Evolutionary conservation across 2,888 invertebrate genomes (phyloP).

Genomic region (Philaethria dido): DNA sequence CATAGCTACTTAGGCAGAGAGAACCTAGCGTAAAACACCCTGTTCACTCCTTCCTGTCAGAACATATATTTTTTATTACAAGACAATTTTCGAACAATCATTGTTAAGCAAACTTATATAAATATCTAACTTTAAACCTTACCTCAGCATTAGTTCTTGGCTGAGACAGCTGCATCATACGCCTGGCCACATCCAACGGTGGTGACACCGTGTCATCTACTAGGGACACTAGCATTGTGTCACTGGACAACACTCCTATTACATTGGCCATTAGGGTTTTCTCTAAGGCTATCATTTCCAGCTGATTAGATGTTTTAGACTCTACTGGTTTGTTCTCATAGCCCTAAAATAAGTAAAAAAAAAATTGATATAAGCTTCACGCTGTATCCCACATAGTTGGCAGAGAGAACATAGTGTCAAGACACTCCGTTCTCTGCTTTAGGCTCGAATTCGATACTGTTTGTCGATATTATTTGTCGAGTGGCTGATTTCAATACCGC

Average conservation of each 20-base stretch:
- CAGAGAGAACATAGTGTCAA: too few relatives aligned
- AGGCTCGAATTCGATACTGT: too few relatives aligned
- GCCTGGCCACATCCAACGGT: slow-evolving; percentile 82
- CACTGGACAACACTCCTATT: slow-evolving; percentile 77
- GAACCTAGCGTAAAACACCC: too few relatives aligned
- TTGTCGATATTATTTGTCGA: too few relatives aligned
- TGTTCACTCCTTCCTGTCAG: too few relatives aligned
- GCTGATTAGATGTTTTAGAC: slow-evolving; percentile 82
- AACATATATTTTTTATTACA: too few relatives aligned
- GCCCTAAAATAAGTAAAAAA: slow-evolving; percentile 55
- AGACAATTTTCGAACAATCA: too few relatives aligned
- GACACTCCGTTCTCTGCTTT: too few relatives aligned
- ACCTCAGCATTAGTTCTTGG: slow-evolving; percentile 60
- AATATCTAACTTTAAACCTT: neutral
- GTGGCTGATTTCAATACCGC: too few relatives aligned
- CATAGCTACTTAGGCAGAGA: too few relatives aligned
- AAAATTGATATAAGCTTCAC: neutral
- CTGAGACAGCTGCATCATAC: slow-evolving; percentile 73
- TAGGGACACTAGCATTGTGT: slow-evolving; percentile 85
- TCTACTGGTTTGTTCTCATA: slow-evolving; percentile 83
- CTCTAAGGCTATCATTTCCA: slow-evolving; percentile 88
- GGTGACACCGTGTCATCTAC: slow-evolving; percentile 81
- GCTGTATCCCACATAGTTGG: too few relatives aligned
- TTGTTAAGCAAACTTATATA: too few relatives aligned
- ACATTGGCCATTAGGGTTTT: slow-evolving; percentile 85